Base-by-base conservation (phyloP, 2,113 vertebrate genomes). In the Gambusia affinis region DNA sequence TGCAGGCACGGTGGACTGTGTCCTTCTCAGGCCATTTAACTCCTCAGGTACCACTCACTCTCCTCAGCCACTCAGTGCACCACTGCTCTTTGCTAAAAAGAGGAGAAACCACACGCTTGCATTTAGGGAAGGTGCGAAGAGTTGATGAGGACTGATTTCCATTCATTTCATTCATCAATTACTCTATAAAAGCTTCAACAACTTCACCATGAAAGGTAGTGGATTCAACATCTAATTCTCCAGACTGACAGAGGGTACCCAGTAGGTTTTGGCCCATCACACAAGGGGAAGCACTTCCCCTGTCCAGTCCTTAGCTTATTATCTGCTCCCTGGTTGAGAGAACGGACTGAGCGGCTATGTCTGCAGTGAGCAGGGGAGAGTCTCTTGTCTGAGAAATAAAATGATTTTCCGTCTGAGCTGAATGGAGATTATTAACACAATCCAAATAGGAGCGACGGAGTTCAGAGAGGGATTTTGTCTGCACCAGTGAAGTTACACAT, bases 81-180 rank as follows among this genome's bases (percentile, higher is more conserved):
- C 65, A 42, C 77, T 28, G 82, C 85, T 87, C 85, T 75, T 19
- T 65, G 72, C 72, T 75, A 57, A 83, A 69, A 69, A 39, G 27
- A 73, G 65, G 57, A 70, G 4, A 24, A 44, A 78, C 64, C 71
- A 73, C 54, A 67, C 67, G 31, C 42, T 47, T 47, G 33, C 61
- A 72, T 80, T 60, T 69, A 64, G 47, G 27, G 64, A 86, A 75
- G 80, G 67, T 72, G 68, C 78, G 84, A 65, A 80, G 60, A 80
- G 78, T 75, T 76, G 80, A 81, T 91, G 89, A 91, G 85, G 91
- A 93, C 89, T 89, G 88, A 84, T 88, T 92, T 91, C 70, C 69
- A 78, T 92, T 93, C 88, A 92, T 91, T 84, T 82, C 90, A 73
- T 83, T 80, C 81, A 93, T 91, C 92, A 92, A 93, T 93, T 88